Evolutionary conservation across 2,888 invertebrate genomes (phyloP), one percentile per base, ranked within the genome.

Genomic region (Polymixis flavicincta): DNA sequence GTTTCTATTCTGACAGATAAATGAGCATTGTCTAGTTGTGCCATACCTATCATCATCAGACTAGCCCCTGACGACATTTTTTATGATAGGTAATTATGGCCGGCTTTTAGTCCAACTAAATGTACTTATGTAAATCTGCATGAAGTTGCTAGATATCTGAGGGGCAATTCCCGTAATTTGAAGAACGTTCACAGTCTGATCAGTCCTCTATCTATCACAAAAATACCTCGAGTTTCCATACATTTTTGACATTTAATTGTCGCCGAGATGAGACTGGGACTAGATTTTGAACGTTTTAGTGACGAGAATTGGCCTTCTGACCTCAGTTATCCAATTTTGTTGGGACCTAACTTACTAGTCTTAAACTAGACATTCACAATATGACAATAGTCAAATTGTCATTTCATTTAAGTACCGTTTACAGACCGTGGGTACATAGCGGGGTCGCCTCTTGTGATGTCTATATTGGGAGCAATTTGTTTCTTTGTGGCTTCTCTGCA

Each of bases 391-490:
- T 45, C 63, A 68, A 68, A 67, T 65, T 50, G 79, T n/a, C 57
- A 64, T 54, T 67, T 50, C 13, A 60, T 55, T 25, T 17, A n/a
- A n/a, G n/a, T n/a, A 67, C 22, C 55, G 25, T n/a, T 28, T 74
- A 17, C 19, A 67, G 50, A 32, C 22, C 75, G 75, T 74, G 28
- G 52, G 64, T 42, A 65, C 45, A 11, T 37, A 37, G 77, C 45
- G 50, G 37, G 54, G 6, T 64, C 67, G 17, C 25, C 72, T 68
- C 76, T 66, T 32, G 76, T 64, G 76, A 78, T 45, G 67, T 68
- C 76, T 85, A 85, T 87, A 85, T 85, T 83, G 74, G 73, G 67
- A 73, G 48, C 80, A 85, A 86, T 87, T 85, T 73, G 65, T 80
- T 42, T 68, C 66, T 82, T 83, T 84, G 74, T 84, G 72, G 64